Percentiles rank a stretch among this genome's conserved stretches.
phyloP scores from a whole-genome alignment of 2,888 invertebrate genomes.

The Bimastos eiseni region DNA sequence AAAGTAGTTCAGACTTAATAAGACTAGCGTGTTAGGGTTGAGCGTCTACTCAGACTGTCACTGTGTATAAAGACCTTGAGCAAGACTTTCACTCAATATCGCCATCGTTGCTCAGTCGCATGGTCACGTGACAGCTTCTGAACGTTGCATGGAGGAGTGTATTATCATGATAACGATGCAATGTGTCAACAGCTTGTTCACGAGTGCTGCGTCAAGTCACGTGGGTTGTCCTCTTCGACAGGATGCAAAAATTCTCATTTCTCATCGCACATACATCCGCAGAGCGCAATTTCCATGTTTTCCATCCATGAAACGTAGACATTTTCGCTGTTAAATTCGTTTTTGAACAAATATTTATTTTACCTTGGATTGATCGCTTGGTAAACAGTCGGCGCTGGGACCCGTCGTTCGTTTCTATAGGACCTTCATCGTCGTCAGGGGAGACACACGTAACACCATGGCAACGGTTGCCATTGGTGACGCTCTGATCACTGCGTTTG shows the following conservation, averaged over 20 bases:
- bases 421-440: neutral
- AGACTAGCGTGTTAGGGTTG: no score
- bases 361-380: neutral
- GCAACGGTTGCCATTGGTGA: neutral
- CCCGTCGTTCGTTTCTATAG: neutral
- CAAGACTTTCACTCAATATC: no score
- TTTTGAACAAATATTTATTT: conserved; percentile 1
- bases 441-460: neutral
- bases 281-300: neutral
- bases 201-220: no score
- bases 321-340: conserved; percentile 5
- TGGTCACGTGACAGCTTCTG: no score
- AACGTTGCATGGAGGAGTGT: no score
- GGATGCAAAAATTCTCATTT: neutral
- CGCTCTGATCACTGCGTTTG: neutral
- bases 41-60: no score
- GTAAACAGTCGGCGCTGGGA: neutral
- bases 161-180: no score
- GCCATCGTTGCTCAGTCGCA: no score
- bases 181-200: no score
- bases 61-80: no score
- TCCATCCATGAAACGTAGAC: neutral
- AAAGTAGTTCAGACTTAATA: neutral
- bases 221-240: no score
- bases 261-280: neutral